Conservation (phyloP, 2,113 vertebrate genomes). For the Oncorhynchus tshawytscha region DNA sequence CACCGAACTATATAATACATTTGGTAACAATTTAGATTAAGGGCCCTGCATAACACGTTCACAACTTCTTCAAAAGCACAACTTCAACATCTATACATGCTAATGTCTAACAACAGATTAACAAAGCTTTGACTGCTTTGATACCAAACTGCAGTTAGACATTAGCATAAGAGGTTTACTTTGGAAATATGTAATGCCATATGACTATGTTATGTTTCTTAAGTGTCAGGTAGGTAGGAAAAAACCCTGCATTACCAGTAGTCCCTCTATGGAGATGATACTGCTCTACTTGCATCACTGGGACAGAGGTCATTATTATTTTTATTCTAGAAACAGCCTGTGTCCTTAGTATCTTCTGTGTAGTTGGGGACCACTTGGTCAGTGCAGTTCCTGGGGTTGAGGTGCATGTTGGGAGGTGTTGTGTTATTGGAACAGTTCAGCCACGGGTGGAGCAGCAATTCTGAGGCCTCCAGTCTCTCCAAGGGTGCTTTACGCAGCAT, state of each 20-base stretch:
- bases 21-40: background rate
- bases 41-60: background rate
- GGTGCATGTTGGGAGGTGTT: conserved; percentile 5
- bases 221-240: no score
- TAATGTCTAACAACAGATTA: background rate
- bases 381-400: conserved; percentile 14
- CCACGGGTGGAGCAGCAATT: conserved; percentile 83
- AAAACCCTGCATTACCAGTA: no score
- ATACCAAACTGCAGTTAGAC: background rate
- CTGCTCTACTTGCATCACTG: no score
- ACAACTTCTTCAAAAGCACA: background rate
- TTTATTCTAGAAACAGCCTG: background rate
- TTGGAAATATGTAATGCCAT: no score
- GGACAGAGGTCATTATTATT: background rate
- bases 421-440: conserved; percentile 45
- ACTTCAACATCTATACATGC: background rate
- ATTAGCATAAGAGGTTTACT: no score
- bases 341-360: background rate
- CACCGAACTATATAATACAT: background rate
- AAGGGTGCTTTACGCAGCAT: conserved; percentile 76
- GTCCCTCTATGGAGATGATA: no score
- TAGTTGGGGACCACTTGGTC: conserved; percentile 79
- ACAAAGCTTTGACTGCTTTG: background rate
- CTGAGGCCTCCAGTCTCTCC: conserved; percentile 72
- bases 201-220: no score